Conservation (phyloP, 2,113 vertebrate genomes). For the Hoplias malabaricus region DNA sequence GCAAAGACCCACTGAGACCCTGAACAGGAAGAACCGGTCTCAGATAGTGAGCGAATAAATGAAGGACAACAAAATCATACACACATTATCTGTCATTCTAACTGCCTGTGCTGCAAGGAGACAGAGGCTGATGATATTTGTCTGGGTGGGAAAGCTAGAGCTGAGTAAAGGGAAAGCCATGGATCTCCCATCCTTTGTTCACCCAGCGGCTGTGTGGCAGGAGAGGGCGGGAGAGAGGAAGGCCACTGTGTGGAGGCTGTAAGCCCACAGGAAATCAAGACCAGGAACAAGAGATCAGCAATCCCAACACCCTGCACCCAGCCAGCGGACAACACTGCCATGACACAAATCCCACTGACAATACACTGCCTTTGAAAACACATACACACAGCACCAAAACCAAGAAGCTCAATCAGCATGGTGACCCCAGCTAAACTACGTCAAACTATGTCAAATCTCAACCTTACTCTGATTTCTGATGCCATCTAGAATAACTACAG, state of each 20-base stretch:
- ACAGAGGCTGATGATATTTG: not conserved
- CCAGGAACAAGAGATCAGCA: constrained; percentile 50
- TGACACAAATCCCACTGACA: constrained; percentile 44
- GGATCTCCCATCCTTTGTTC: constrained; percentile 45
- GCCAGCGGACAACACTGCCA: constrained; percentile 5
- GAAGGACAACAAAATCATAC: not conserved
- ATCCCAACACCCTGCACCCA: constrained; percentile 43
- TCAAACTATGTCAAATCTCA: not conserved
- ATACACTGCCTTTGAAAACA: constrained; percentile 15
- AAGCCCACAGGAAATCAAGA: constrained; percentile 53
- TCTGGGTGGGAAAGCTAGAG: constrained; percentile 20
- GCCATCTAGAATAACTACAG: too few species aligned
- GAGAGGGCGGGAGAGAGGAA: constrained; percentile 29
- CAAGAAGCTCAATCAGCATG: constrained; percentile 4
- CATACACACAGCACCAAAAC: constrained; percentile 35
- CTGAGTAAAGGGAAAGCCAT: constrained; percentile 22
- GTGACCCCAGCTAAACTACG: not conserved
- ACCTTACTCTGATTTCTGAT: too few species aligned
- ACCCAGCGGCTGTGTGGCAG: constrained; percentile 4
- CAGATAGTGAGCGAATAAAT: too few species aligned
- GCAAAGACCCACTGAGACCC: too few species aligned
- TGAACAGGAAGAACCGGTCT: too few species aligned
- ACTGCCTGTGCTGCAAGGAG: not conserved
- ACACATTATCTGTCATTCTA: not conserved
- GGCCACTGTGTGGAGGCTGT: constrained; percentile 35